Conservation (phyloP, 2,113 vertebrate genomes). For the Cryptomyrus ogoouensis region DNA sequence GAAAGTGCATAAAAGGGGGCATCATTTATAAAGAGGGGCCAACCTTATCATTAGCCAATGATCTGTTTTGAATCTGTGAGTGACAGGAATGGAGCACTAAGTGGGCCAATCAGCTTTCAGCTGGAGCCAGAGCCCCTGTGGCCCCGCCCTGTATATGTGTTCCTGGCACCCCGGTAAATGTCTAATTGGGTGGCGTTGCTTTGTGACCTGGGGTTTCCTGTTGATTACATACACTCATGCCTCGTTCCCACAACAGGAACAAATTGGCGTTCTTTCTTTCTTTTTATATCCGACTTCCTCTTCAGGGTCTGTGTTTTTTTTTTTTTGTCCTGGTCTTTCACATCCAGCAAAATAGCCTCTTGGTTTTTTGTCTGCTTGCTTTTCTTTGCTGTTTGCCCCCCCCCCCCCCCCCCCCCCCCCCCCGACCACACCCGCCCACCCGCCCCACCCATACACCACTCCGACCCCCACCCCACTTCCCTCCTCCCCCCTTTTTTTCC, state of each 20-base stretch:
- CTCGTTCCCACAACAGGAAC: background rate
- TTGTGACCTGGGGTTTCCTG: background rate
- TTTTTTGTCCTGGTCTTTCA: background rate
- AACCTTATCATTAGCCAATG: background rate
- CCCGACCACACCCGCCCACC: no score
- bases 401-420: background rate
- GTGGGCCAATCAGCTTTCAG: background rate
- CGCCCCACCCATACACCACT: no score
- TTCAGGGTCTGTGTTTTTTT: background rate
- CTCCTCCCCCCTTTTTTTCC: no score
- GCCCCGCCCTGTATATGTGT: background rate
- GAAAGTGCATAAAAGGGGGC: background rate
- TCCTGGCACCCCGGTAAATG: background rate
- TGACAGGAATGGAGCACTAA: background rate
- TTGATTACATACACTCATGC: background rate
- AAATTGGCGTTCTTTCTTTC: background rate
- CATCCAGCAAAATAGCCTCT: background rate
- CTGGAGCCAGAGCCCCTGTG: background rate
- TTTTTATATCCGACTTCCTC: background rate
- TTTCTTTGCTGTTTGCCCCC: background rate
- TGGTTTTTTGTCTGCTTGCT: background rate
- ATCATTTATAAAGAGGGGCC: background rate
- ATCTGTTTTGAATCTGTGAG: background rate
- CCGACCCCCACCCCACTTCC: no score
- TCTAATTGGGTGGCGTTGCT: background rate